A percentile compares a stretch with the other conserved stretches of the same genome.
These are phyloP conservation scores for Leptopilina clavipes DNA, from an alignment of 1,140 invertebrate species.

Conservation along the genomic window DNA sequence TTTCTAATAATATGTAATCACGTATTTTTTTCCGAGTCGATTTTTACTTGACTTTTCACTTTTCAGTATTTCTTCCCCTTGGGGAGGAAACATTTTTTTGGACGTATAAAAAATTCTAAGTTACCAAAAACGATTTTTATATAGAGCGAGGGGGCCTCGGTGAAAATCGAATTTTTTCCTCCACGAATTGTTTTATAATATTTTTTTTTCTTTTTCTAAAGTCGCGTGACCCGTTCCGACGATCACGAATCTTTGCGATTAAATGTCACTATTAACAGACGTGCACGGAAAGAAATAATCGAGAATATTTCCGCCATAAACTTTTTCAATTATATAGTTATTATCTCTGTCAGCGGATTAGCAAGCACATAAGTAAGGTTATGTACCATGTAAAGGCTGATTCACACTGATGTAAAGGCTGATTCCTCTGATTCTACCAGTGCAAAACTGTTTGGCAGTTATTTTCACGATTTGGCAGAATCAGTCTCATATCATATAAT, in stretches of 20 bases:
- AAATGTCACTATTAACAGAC: constrained; percentile 51
- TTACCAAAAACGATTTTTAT: constrained; percentile 25
- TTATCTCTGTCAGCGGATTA: too few species aligned
- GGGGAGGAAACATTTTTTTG: neutral
- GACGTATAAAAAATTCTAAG: constrained; percentile 32
- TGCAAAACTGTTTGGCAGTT: too few species aligned
- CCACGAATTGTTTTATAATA: constrained; percentile 38
- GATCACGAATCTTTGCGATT: constrained; percentile 51
- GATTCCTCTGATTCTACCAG: too few species aligned
- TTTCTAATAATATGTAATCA: neutral
- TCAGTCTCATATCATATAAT: too few species aligned
- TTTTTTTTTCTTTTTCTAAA: constrained; percentile 33
- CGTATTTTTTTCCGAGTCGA: neutral
- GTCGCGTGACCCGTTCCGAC: constrained; percentile 53
- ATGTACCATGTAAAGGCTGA: too few species aligned
- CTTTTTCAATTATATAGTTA: too few species aligned
- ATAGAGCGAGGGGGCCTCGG: neutral
- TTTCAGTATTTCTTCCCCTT: neutral
- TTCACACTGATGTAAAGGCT: too few species aligned
- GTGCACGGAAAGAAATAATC: too few species aligned
- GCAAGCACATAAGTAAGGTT: too few species aligned
- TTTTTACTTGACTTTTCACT: neutral
- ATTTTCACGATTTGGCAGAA: too few species aligned
- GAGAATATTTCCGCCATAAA: too few species aligned
- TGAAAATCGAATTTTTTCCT: constrained; percentile 44